Percentiles rank a stretch among this genome's conserved stretches.
Conservation (phyloP, 1,140 invertebrate genomes). For the Hetaerina americana region DNA sequence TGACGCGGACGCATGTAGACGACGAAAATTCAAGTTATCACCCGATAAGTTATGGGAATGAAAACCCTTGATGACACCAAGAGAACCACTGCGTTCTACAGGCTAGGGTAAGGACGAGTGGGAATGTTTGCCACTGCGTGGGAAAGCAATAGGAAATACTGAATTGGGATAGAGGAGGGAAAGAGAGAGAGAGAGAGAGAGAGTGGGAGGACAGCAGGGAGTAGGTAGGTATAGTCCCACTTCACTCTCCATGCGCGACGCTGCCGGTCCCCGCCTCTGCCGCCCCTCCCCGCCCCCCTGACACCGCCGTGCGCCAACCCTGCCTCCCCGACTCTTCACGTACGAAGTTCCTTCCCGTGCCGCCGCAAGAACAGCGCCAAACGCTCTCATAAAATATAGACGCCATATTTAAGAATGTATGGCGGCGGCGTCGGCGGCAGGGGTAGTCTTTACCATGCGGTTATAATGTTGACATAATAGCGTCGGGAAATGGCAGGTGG, state of each 20-base stretch:
- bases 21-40: too few relatives aligned
- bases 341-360: not conserved
- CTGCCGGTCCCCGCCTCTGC: too few relatives aligned
- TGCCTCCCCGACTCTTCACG: too few relatives aligned
- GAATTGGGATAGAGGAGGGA: not conserved
- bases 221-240: not conserved
- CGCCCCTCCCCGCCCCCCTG: not conserved
- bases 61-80: too few relatives aligned
- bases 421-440: too few relatives aligned
- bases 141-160: too few relatives aligned
- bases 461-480: constrained; percentile 1
- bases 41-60: too few relatives aligned
- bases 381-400: not conserved
- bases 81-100: too few relatives aligned
- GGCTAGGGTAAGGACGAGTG: too few relatives aligned
- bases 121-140: too few relatives aligned
- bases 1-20: too few relatives aligned
- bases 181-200: not conserved
- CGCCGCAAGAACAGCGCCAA: not conserved
- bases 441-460: not conserved
- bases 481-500: not conserved
- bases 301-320: not conserved
- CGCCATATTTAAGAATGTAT: not conserved
- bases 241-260: too few relatives aligned
- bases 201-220: not conserved